Evolutionary conservation across 2,113 vertebrate genomes (phyloP).

Genomic region (Myotis brandtii): DNA sequence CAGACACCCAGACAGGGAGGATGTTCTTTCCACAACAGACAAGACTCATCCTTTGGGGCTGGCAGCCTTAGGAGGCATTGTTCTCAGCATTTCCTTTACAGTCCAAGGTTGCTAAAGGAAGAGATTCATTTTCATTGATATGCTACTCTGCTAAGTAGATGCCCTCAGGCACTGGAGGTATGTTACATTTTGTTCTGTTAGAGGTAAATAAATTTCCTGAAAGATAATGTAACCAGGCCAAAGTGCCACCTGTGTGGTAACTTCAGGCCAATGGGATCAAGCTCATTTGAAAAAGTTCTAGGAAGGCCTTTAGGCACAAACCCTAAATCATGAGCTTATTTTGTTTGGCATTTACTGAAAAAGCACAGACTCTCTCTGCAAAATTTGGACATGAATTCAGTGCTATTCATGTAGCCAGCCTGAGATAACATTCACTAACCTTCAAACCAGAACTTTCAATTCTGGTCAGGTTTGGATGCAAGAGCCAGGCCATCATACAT

Average conservation of each 20-base stretch:
- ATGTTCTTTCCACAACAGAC: constrained; percentile 54
- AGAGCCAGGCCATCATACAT: background rate
- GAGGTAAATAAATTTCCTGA: constrained; percentile 49
- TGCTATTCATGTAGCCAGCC: background rate
- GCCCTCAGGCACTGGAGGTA: background rate
- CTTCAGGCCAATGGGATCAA: background rate
- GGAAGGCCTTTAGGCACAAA: background rate
- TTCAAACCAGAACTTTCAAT: background rate
- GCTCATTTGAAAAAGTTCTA: background rate
- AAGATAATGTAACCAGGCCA: background rate
- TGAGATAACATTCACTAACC: background rate
- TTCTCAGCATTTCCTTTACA: constrained; percentile 37
- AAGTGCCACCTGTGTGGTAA: background rate
- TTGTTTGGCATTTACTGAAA: constrained; percentile 38
- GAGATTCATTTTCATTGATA: constrained; percentile 34
- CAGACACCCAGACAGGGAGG: constrained; percentile 67
- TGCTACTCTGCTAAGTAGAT: constrained; percentile 11
- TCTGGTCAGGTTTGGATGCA: background rate
- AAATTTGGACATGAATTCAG: background rate
- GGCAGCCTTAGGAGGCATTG: constrained; percentile 23
- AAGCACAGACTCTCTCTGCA: background rate
- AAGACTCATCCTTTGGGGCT: constrained; percentile 42
- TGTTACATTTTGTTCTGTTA: constrained; percentile 52
- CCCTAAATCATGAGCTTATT: background rate
- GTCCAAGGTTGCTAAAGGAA: constrained; percentile 19